phyloP scores from a whole-genome alignment of 2,797 vertebrate species.

The Sebastes taczanowskii region DNA sequence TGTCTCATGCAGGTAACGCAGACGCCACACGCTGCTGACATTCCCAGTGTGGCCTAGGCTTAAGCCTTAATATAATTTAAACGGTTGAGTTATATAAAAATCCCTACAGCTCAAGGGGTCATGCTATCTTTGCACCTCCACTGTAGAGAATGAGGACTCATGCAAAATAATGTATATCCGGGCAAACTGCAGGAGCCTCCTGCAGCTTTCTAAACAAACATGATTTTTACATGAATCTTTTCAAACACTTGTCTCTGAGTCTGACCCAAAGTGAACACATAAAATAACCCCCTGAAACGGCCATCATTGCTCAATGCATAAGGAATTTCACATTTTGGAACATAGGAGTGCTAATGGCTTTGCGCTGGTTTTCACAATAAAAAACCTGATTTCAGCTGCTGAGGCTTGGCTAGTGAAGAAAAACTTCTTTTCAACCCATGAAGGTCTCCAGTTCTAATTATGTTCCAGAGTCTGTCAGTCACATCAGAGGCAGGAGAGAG shows the following conservation, averaged over 20 bases:
- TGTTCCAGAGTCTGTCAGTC: background rate
- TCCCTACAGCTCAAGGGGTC: no score
- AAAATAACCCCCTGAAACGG: background rate
- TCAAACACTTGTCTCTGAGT: background rate
- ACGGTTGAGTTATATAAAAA: no score
- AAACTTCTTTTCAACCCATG: conserved; percentile 25
- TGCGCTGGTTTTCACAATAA: background rate
- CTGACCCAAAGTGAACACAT: background rate
- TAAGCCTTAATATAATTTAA: no score
- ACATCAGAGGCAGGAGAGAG: background rate
- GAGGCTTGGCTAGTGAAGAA: conserved; percentile 14
- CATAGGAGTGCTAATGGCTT: background rate
- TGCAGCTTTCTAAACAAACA: background rate
- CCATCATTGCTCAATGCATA: background rate
- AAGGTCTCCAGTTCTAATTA: conserved; percentile 23
- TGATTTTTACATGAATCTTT: background rate
- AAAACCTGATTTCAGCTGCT: background rate
- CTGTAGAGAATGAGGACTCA: no score
- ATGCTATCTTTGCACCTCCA: no score
- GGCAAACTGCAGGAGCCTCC: no score
- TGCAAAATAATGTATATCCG: no score
- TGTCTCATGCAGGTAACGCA: no score
- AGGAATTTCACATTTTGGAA: background rate
- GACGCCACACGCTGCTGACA: no score
- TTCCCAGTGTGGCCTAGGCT: no score